A percentile compares a stretch with the other conserved stretches of the same genome.
Conservation (phyloP, 2,113 vertebrate species). For the Centropus unirufus region DNA sequence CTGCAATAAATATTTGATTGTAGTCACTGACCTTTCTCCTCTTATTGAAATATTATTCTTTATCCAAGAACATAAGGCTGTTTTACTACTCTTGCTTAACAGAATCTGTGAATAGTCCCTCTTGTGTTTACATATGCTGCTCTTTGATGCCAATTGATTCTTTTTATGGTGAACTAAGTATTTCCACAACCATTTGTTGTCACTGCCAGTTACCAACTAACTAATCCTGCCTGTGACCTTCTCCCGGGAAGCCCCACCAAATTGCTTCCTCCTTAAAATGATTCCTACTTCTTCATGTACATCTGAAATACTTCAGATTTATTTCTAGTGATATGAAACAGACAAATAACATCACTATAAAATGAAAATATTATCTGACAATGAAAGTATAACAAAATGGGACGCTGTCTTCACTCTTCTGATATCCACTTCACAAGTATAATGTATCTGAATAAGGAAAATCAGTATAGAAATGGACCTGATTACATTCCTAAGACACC, state of each 20-base stretch:
- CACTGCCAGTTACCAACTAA: neutral
- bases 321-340: neutral
- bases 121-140: neutral
- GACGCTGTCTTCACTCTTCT: neutral
- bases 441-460: neutral
- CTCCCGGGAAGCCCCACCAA: neutral
- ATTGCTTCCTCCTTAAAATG: neutral
- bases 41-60: neutral
- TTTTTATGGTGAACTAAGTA: neutral
- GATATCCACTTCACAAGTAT: neutral
- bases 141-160: neutral
- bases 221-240: neutral
- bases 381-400: slow-evolving; percentile 4
- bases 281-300: neutral
- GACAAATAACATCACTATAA: slow-evolving; percentile 33
- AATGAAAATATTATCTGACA: slow-evolving; percentile 49
- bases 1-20: neutral
- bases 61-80: neutral
- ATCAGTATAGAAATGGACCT: neutral
- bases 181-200: neutral
- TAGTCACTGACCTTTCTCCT: neutral
- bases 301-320: slow-evolving; percentile 33
- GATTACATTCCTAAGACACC: neutral
- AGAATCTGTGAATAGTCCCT: neutral
- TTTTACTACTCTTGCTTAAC: neutral